Evolutionary conservation across 2,113 vertebrate genomes (phyloP).

Genomic region (Azemiops feae): DNA sequence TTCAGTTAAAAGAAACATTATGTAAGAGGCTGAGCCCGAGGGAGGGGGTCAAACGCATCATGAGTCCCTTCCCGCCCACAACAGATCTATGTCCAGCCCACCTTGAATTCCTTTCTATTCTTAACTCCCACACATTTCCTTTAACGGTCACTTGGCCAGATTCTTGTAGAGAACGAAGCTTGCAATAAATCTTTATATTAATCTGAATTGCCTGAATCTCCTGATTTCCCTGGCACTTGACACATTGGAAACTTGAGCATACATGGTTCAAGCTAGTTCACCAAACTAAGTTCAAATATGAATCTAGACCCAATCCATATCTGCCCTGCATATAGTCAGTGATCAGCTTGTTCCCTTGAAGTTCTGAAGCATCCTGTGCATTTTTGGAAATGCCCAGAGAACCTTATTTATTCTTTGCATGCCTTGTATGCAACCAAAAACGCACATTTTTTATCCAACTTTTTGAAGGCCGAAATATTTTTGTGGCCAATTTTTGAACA

Average conservation of each 20-base stretch:
- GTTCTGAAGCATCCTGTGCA: background rate
- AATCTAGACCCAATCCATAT: background rate
- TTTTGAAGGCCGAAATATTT: background rate
- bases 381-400: background rate
- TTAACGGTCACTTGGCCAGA: too few relatives aligned
- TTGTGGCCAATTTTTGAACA: background rate
- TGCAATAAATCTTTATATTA: too few relatives aligned
- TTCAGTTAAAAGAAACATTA: background rate
- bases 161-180: too few relatives aligned
- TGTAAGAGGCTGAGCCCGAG: too few relatives aligned
- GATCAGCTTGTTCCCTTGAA: background rate
- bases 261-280: background rate
- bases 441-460: background rate
- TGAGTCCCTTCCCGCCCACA: too few relatives aligned
- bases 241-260: background rate
- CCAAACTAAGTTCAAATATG: background rate
- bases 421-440: background rate
- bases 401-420: background rate
- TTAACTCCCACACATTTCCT: too few relatives aligned
- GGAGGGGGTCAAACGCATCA: too few relatives aligned
- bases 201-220: too few relatives aligned
- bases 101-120: too few relatives aligned
- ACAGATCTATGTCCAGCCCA: too few relatives aligned
- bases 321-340: background rate
- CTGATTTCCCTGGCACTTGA: too few relatives aligned